phyloP scores from a whole-genome alignment of 2,797 vertebrate species.

The Gorsachius magnificus region DNA sequence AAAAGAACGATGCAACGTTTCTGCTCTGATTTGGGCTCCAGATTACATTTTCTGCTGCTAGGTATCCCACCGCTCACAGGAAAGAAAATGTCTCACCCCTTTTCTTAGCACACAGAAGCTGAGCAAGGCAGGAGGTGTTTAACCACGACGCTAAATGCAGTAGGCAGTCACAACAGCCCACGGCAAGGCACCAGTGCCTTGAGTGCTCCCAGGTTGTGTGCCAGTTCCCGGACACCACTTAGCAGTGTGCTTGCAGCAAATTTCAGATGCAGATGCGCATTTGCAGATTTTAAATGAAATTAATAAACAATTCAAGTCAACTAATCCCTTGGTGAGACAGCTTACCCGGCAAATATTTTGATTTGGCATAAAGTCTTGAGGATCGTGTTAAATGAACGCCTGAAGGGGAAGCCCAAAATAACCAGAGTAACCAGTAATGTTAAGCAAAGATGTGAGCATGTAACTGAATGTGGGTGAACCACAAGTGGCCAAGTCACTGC shows the following conservation, averaged over 20 bases:
- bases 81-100: background rate
- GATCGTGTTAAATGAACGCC: accelerated
- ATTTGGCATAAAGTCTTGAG: background rate
- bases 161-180: background rate
- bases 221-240: background rate
- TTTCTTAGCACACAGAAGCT: background rate
- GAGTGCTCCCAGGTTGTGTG: no score
- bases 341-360: background rate
- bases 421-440: background rate
- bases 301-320: background rate
- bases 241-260: background rate
- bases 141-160: accelerated
- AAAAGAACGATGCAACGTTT: background rate
- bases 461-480: background rate
- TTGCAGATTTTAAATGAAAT: background rate
- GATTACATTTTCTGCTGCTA: background rate
- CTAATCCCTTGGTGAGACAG: background rate
- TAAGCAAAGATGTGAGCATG: background rate
- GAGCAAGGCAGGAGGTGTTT: background rate
- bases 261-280: background rate
- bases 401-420: background rate
- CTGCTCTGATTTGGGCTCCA: background rate
- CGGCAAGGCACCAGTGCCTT: background rate
- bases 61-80: background rate
- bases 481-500: background rate